Conservation (phyloP, 2,797 vertebrate genomes). For the Enoplosus armatus region DNA sequence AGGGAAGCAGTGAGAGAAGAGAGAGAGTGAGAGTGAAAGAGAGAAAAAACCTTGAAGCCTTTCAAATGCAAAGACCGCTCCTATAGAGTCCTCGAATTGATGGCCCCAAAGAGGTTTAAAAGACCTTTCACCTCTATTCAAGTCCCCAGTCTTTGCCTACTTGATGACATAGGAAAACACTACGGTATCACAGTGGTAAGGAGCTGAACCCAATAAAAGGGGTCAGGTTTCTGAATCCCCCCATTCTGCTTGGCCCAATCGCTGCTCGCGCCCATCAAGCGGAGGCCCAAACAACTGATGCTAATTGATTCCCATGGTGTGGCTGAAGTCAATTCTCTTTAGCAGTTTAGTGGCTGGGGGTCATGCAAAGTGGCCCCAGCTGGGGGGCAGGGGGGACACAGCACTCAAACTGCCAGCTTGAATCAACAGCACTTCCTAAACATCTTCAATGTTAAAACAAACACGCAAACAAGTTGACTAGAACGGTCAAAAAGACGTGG, state of each 20-base stretch:
- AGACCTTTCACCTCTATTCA: conserved; percentile 94
- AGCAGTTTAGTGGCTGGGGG: conserved; percentile 85
- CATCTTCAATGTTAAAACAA: conserved; percentile 84
- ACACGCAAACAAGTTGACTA: conserved; percentile 78
- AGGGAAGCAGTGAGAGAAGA: conserved; percentile 83
- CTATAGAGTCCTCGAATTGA: conserved; percentile 92
- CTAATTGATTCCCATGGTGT: conserved; percentile 91
- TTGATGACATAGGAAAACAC: conserved; percentile 92
- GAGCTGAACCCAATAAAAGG: conserved; percentile 96
- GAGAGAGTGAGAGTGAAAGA: conserved; percentile 77
- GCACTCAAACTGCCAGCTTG: conserved; percentile 84
- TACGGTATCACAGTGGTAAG: conserved; percentile 91
- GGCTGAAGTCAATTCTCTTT: conserved; percentile 87
- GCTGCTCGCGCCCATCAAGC: conserved; percentile 86
- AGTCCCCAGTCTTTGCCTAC: conserved; percentile 87
- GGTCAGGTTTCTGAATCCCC: conserved; percentile 92
- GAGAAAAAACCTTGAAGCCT: conserved; percentile 90
- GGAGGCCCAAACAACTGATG: conserved; percentile 88
- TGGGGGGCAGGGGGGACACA: conserved; percentile 79
- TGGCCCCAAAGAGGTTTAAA: conserved; percentile 96
- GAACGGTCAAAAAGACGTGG: conserved; percentile 46
- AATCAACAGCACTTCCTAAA: conserved; percentile 85
- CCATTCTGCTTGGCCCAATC: conserved; percentile 88
- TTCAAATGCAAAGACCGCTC: conserved; percentile 95
- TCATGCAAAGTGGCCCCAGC: conserved; percentile 80